These are phyloP conservation scores for Venturia canescens DNA, from an alignment of 1,140 invertebrate species.

Conservation along the genomic window DNA sequence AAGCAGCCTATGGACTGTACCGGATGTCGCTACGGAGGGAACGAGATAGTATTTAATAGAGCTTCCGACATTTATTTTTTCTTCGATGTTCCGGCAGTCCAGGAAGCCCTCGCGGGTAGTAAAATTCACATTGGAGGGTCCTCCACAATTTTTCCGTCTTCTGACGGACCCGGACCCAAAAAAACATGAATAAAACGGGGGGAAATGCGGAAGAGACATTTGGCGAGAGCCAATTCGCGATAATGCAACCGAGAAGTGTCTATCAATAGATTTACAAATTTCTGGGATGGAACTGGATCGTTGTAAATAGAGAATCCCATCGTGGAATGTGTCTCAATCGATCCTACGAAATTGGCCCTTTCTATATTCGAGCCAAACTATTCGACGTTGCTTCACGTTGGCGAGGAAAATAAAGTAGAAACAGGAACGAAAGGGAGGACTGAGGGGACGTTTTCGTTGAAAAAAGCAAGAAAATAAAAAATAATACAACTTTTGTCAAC, in stretches of 20 bases:
- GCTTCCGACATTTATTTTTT: background rate
- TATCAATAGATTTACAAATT: background rate
- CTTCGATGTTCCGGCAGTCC: background rate
- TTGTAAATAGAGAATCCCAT: background rate
- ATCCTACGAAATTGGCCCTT: background rate
- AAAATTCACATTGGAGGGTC: background rate
- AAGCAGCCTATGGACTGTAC: background rate
- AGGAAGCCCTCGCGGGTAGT: background rate
- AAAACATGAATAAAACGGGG: background rate
- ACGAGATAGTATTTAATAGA: background rate
- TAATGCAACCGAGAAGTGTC: background rate
- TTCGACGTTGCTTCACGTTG: background rate
- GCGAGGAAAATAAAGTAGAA: background rate
- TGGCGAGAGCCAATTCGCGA: background rate
- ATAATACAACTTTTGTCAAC: background rate
- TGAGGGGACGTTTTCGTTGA: background rate
- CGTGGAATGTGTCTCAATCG: background rate
- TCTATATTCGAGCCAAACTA: background rate
- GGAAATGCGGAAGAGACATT: background rate
- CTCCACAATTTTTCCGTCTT: background rate
- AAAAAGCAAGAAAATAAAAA: no score
- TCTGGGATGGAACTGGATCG: background rate
- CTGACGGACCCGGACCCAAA: background rate
- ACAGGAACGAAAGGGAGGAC: background rate
- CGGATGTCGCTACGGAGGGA: background rate